These are phyloP conservation scores for Notothenia coriiceps DNA, from an alignment of 2,113 vertebrate genomes.

Conservation along the genomic window DNA sequence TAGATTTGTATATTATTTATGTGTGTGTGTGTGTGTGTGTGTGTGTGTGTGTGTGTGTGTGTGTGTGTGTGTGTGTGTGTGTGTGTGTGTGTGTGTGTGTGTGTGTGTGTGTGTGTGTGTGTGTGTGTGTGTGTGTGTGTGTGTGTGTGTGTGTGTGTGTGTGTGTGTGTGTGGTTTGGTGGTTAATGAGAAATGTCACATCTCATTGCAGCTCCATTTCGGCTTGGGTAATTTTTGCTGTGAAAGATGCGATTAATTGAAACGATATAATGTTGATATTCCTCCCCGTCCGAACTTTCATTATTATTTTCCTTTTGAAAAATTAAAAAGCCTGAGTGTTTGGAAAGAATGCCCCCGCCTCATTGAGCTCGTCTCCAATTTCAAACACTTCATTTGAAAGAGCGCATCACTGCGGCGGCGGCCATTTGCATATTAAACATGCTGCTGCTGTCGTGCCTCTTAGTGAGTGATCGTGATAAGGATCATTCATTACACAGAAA, in stretches of 20 bases:
- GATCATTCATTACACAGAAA: slow-evolving; percentile 62
- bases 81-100: no score
- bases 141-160: slow-evolving; percentile 12
- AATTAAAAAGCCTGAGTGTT: slow-evolving; percentile 46
- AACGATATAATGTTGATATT: slow-evolving; percentile 9
- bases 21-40: slow-evolving; percentile 17
- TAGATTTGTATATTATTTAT: not conserved
- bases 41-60: no score
- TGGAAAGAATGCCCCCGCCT: slow-evolving; percentile 31
- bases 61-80: no score
- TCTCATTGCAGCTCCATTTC: slow-evolving; percentile 23
- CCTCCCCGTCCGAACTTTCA: slow-evolving; percentile 22
- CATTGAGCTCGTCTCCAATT: slow-evolving; percentile 54
- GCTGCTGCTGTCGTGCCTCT: slow-evolving; percentile 11
- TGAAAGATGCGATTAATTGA: slow-evolving; percentile 50
- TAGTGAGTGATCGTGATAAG: slow-evolving; percentile 4
- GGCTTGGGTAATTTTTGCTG: slow-evolving; percentile 9
- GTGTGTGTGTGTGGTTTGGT: slow-evolving; percentile 18
- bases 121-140: not conserved
- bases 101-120: no score
- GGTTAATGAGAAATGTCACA: slow-evolving; percentile 38
- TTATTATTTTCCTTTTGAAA: slow-evolving; percentile 41
- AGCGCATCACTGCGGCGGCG: slow-evolving; percentile 11
- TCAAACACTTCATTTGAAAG: slow-evolving; percentile 46
- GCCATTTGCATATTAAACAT: slow-evolving; percentile 56